Evolutionary conservation across 1,140 invertebrate genomes (phyloP), one percentile per base, ranked within the genome.

Genomic region (Drosophila neocordata): DNA sequence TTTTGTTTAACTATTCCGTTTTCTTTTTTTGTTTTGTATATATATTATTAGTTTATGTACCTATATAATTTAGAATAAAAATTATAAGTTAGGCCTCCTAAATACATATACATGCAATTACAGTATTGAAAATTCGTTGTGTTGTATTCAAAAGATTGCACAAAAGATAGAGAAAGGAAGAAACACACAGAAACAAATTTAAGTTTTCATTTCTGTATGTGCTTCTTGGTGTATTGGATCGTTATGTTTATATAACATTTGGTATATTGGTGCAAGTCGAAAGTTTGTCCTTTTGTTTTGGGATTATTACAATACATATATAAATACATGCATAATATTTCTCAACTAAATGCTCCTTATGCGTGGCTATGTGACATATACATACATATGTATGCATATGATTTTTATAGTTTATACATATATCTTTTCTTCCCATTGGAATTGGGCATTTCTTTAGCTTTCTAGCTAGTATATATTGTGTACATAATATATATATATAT

Each of bases 91-190:
- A 52, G 64, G 61, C 61, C 62, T 70, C 63, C 65, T 48, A 48
- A 15, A 48, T 48, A 48, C 41, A 65, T 24, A 35, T 58, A 48
- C 65, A 41, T 44, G 61, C 48, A 65, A 56, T 41, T 51, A 48
- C 41, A 31, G 53, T 53, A 63, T 48, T 53, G 61, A 73, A 75
- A 75, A 75, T 75, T 75, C 72, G 72, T 75, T 75, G 72, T 75
- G 72, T 75, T 62, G 57, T 57, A 64, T 55, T 38, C n/a, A 73
- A 66, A 67, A 65, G 63, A 74, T 74, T n/a, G 67, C 62, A 61
- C 41, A 48, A 48, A 38, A 5, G 37, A n/a, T 38, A n/a, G 4
- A 20, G 15, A 48, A 59, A 65, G 44, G 56, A 70, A 38, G 53
- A 11, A 56, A n/a, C 55, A 56, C 24, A 53, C 41, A 48, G 41